Conservation (phyloP, 2,113 vertebrate species). For the Cricetomys ansorgei region DNA sequence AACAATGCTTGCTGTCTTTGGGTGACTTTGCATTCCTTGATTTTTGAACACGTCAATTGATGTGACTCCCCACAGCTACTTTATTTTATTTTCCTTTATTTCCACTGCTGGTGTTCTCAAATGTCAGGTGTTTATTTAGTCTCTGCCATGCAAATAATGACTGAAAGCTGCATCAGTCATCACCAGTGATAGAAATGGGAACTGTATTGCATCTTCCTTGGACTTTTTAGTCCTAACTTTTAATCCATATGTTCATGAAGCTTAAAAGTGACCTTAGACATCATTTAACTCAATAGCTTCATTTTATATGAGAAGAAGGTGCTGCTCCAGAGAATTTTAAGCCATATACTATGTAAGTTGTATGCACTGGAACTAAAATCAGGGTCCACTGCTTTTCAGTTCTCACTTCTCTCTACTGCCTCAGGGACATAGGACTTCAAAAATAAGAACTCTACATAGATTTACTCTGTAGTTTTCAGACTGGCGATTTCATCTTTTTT, state of each 20-base stretch:
- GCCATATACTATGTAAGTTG: neutral
- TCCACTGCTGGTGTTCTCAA: conserved; percentile 1
- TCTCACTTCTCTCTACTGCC: neutral
- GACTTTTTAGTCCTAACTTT: conserved; percentile 2
- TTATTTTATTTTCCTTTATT: neutral
- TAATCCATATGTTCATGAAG: conserved; percentile 48
- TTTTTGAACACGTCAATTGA: neutral
- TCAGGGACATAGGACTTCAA: conserved; percentile 5
- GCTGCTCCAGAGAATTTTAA: conserved; percentile 39
- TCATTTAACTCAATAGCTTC: conserved; percentile 42
- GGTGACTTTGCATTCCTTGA: conserved; percentile 38
- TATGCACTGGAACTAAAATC: neutral
- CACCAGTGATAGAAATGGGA: neutral
- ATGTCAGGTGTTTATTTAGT: neutral
- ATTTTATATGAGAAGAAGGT: conserved; percentile 51
- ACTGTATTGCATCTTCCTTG: conserved; percentile 29
- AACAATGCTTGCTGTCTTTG: neutral
- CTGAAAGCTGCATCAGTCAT: neutral
- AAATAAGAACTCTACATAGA: conserved; percentile 12
- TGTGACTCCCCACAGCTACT: neutral
- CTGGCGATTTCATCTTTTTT: neutral
- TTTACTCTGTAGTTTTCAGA: neutral
- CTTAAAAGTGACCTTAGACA: conserved; percentile 70
- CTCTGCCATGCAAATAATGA: conserved; percentile 39
- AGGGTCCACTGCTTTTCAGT: neutral